These are phyloP conservation scores for Ariolimax columbianus DNA, from an alignment of 2,888 invertebrate genomes.

Conservation along the genomic window DNA sequence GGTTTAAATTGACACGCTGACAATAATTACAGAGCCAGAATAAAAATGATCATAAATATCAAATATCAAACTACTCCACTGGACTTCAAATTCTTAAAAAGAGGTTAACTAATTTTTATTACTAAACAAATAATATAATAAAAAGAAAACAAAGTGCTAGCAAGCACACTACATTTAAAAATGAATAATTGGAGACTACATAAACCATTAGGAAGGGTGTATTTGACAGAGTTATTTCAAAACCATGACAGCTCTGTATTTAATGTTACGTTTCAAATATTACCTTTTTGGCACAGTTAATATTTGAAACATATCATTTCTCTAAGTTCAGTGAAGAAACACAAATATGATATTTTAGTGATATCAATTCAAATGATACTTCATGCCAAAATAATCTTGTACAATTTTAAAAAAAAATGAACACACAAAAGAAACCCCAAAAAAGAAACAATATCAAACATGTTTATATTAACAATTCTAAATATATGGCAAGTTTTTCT, in stretches of 20 bases:
- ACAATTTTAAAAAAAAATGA: not conserved
- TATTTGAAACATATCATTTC: not conserved
- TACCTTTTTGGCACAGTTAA: too few relatives aligned
- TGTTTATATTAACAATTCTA: not conserved
- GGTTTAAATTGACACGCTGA: slow-evolving; percentile 1
- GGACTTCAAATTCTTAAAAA: not conserved
- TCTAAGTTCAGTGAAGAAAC: not conserved
- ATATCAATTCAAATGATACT: not conserved
- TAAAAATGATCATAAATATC: not conserved
- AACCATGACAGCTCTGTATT: not conserved
- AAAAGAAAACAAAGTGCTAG: not conserved
- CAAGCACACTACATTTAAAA: not conserved
- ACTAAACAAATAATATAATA: too few relatives aligned
- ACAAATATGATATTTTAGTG: not conserved
- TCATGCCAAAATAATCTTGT: not conserved
- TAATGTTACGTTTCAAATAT: not conserved
- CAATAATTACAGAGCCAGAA: slow-evolving; percentile 1
- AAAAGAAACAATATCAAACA: not conserved
- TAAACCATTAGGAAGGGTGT: not conserved
- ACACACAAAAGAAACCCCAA: not conserved
- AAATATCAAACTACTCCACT: not conserved
- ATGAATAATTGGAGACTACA: not conserved
- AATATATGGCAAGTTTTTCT: not conserved
- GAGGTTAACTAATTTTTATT: not conserved
- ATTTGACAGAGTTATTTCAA: not conserved